These are phyloP conservation scores for Odontesthes bonariensis DNA, from an alignment of 2,113 vertebrate species.

Conservation along the genomic window DNA sequence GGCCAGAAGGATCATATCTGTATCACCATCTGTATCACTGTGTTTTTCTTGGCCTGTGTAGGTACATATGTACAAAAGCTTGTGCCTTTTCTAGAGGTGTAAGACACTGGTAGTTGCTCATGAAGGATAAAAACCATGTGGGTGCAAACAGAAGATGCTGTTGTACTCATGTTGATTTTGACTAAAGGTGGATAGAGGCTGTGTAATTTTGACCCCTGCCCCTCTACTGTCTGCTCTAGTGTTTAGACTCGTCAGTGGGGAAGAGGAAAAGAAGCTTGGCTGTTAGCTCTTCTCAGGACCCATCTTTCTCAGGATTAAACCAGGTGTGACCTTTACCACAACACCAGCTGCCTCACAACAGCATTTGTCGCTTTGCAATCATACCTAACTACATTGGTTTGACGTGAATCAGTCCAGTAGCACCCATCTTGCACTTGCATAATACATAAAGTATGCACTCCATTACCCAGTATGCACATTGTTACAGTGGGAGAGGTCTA, in stretches of 20 bases:
- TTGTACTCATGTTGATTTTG: slow-evolving; percentile 76
- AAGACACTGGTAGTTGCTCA: slow-evolving; percentile 38
- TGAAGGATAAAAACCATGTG: slow-evolving; percentile 45
- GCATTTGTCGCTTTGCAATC: slow-evolving; percentile 76
- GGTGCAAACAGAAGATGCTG: slow-evolving; percentile 64
- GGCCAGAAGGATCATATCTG: slow-evolving; percentile 56
- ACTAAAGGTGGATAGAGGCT: slow-evolving; percentile 77
- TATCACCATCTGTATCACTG: slow-evolving; percentile 33
- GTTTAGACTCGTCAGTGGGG: slow-evolving; percentile 99
- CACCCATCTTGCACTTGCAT: slow-evolving; percentile 60
- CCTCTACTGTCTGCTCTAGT: slow-evolving; percentile 99
- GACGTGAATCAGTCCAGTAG: slow-evolving; percentile 56
- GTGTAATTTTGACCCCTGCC: slow-evolving; percentile 99
- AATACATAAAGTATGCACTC: slow-evolving; percentile 37
- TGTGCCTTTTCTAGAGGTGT: slow-evolving; percentile 13
- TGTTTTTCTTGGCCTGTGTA: slow-evolving; percentile 24
- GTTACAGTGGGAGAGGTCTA: slow-evolving; percentile 18
- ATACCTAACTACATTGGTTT: slow-evolving; percentile 66
- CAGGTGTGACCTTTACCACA: slow-evolving; percentile 99
- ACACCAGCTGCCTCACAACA: slow-evolving; percentile 78
- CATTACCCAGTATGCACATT: slow-evolving; percentile 29
- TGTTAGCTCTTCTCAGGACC: slow-evolving; percentile 99
- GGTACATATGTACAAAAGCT: slow-evolving; percentile 7
- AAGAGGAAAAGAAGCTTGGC: slow-evolving; percentile 99
- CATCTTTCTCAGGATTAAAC: slow-evolving; percentile 99